A percentile compares a stretch with the other conserved stretches of the same genome.
These are phyloP conservation scores for Spea hammondii DNA, from an alignment of 2,797 vertebrate species.

Conservation along the genomic window DNA sequence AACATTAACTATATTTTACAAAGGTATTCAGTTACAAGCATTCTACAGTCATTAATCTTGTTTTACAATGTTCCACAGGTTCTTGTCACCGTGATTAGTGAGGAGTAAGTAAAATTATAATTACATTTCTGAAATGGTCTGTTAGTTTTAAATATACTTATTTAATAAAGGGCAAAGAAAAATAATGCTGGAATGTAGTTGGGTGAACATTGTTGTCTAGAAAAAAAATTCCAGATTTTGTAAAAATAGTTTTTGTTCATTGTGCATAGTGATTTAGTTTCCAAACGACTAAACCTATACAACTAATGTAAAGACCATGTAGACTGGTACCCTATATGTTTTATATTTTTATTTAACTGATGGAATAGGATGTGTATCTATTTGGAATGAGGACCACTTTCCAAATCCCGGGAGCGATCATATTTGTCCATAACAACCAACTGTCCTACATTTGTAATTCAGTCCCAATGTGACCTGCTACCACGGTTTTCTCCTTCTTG, in stretches of 20 bases:
- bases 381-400: too few species aligned
- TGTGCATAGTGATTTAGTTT: too few species aligned
- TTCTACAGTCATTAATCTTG: constrained; percentile 38
- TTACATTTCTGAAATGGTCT: constrained; percentile 44
- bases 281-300: too few species aligned
- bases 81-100: constrained; percentile 43
- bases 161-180: constrained; percentile 33
- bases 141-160: constrained; percentile 34
- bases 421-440: too few species aligned
- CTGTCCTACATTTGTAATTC: too few species aligned
- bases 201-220: constrained; percentile 7
- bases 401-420: too few species aligned
- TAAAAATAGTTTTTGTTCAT: neutral
- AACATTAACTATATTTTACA: constrained; percentile 27
- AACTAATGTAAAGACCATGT: too few species aligned
- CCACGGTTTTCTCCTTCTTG: too few species aligned
- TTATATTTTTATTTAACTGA: too few species aligned
- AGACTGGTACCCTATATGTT: too few species aligned
- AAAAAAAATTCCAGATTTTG: neutral
- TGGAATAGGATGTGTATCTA: too few species aligned
- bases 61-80: constrained; percentile 38
- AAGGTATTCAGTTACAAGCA: constrained; percentile 19
- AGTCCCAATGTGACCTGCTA: too few species aligned
- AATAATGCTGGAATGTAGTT: constrained; percentile 11
- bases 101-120: constrained; percentile 47